phyloP scores from a whole-genome alignment of 2,888 invertebrate species.

The Eristalis tenax region DNA sequence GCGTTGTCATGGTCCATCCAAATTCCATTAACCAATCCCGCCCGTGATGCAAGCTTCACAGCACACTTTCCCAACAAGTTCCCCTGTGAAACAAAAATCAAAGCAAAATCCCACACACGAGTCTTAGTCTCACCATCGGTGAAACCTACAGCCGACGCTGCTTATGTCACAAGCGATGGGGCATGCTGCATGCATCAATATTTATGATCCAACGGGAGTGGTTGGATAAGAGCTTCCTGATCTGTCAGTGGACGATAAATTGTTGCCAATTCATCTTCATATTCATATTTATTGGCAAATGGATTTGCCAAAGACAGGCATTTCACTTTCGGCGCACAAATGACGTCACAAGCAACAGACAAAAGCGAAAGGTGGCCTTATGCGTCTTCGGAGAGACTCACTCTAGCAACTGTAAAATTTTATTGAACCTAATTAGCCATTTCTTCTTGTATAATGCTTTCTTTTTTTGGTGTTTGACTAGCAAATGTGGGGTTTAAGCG shows the following conservation, averaged over 20 bases:
- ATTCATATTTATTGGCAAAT: not conserved
- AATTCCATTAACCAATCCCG: not conserved
- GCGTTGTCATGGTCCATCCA: not conserved
- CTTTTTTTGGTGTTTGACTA: not conserved
- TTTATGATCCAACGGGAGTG: constrained; percentile 23
- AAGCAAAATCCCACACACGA: not conserved
- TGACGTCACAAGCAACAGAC: not conserved
- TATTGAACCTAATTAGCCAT: constrained; percentile 1
- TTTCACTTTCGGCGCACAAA: not conserved
- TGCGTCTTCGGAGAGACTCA: not conserved
- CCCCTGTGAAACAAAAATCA: not conserved
- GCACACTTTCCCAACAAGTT: not conserved
- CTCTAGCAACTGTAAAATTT: not conserved
- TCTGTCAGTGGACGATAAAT: not conserved
- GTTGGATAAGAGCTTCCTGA: constrained; percentile 26
- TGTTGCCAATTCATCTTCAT: not conserved
- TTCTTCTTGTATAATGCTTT: not conserved
- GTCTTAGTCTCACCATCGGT: not conserved
- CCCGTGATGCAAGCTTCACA: not conserved
- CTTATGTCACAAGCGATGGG: not conserved
- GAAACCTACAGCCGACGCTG: not conserved
- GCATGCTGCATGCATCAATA: constrained; percentile 18
- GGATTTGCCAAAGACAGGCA: not conserved
- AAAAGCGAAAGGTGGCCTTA: constrained; percentile 13
- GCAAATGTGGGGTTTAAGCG: not conserved